Base-by-base conservation (phyloP, 2,888 invertebrate genomes). In the Amorpha juglandis region DNA sequence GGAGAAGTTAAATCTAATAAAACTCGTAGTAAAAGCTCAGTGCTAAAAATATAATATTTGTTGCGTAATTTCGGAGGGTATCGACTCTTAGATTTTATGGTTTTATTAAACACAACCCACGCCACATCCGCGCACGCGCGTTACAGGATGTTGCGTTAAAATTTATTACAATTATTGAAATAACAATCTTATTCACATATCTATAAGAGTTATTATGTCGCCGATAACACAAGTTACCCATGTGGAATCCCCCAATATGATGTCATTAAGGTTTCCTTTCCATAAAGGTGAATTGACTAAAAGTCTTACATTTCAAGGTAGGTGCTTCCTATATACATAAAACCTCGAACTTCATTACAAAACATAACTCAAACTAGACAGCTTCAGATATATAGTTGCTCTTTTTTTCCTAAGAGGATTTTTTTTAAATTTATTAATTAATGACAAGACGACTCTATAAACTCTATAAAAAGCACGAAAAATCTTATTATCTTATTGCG, bases 51-150 rank as follows among this genome's bases (percentile, higher is more conserved):
- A 47, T 72, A 67, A 65, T 53, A 68, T 70, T 74, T 51, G 71
- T 72, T 70, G 72, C 74, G 74, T 71, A 71, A 70, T 67, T 74
- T 74, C 72, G 74, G 69, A 79, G 82, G 77, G 73, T 81, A 78
- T 81, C 75, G 76, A 76, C 76, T 66, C 70, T 70, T 53, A 58
- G 66, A 63, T 68, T 71, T 72, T 79, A 78, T 75, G 74, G 76
- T 76, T 82, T 82, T 81, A 67, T 67, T 67, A 64, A 35, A 48
- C 62, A 42, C 73, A 74, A 71, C 78, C 74, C 75, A 76, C 76
- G 79, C 89, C 90, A 84, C 91, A 91, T 91, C 91, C 91, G 90
- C 80, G 82, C 86, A 80, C 79, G 83, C 81, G 82, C 77, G 76
- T 85, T 83, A 82, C 91, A 90, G 91, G 92, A 92, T 87, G 84